phyloP scores from a whole-genome alignment of 2,113 vertebrate genomes.

The Saccopteryx bilineata region DNA sequence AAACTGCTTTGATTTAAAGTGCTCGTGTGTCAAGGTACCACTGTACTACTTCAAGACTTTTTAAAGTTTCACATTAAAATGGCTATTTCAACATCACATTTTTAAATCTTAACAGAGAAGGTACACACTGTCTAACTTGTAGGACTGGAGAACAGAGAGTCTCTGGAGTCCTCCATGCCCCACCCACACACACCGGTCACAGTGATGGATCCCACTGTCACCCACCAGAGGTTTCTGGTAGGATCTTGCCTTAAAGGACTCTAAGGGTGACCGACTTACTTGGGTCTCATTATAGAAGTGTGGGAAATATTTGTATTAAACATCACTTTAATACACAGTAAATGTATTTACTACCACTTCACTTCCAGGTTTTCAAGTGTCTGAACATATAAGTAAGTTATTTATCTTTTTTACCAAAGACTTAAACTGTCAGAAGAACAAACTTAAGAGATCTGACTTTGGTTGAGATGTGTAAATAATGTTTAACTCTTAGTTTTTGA shows the following conservation, averaged over 20 bases:
- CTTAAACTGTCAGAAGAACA: conserved; percentile 14
- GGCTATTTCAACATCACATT: neutral
- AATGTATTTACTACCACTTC: neutral
- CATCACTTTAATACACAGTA: neutral
- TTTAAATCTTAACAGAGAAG: neutral
- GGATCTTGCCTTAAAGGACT: conserved; percentile 23
- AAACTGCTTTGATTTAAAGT: no score
- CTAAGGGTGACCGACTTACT: neutral
- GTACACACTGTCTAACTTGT: neutral
- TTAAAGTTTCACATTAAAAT: conserved; percentile 1
- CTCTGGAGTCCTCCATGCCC: neutral
- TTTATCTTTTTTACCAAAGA: conserved; percentile 3
- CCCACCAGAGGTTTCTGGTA: conserved; percentile 56
- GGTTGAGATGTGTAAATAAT: neutral
- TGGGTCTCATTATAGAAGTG: neutral
- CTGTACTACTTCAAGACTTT: neutral
- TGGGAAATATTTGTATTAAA: neutral
- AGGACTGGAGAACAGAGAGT: neutral
- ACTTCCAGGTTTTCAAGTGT: neutral
- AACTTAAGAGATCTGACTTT: neutral
- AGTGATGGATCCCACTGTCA: conserved; percentile 50
- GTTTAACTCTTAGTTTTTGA: conserved; percentile 36
- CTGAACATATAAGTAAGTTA: neutral
- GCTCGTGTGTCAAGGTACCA: no score
- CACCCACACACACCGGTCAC: conserved; percentile 7